Percentiles rank a stretch among this genome's conserved stretches.
phyloP scores from a whole-genome alignment of 2,797 vertebrate species.

The Sparus aurata region DNA sequence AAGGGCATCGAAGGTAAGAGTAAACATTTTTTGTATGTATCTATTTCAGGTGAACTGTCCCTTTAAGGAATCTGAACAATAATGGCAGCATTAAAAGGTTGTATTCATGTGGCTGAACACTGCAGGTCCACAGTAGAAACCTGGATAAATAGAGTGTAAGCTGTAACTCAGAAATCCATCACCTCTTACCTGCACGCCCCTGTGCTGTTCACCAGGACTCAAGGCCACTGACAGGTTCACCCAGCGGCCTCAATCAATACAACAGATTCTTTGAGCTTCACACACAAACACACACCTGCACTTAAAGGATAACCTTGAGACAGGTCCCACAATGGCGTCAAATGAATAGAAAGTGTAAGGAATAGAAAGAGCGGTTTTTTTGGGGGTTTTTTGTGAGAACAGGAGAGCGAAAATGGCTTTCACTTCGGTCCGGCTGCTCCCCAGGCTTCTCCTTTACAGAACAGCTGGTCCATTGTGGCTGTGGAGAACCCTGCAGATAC shows the following conservation, averaged over 20 bases:
- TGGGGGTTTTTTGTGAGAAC: background rate
- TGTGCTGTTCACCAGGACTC: slow-evolving; percentile 62
- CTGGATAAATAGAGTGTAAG: slow-evolving; percentile 28
- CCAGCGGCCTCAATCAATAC: slow-evolving; percentile 79
- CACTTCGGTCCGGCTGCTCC: slow-evolving; percentile 41
- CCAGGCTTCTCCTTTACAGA: slow-evolving; percentile 51
- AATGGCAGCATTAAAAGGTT: background rate
- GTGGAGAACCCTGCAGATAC: slow-evolving; percentile 32
- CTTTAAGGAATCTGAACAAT: background rate
- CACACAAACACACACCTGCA: slow-evolving; percentile 45
- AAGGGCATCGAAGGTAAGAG: no score
- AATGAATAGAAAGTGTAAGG: slow-evolving; percentile 50
- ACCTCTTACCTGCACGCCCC: slow-evolving; percentile 56
- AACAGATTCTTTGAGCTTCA: slow-evolving; percentile 64
- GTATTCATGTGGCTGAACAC: background rate
- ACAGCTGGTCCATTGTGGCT: slow-evolving; percentile 51
- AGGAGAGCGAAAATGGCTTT: slow-evolving; percentile 32
- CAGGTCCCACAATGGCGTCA: slow-evolving; percentile 51
- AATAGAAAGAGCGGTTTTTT: background rate
- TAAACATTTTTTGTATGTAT: no score
- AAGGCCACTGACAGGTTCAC: slow-evolving; percentile 74
- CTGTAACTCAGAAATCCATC: slow-evolving; percentile 54
- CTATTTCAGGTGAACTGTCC: no score
- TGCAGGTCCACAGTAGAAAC: background rate
- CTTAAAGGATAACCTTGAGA: slow-evolving; percentile 74